A percentile compares a stretch with the other conserved stretches of the same genome.
Evolutionary conservation across 2,113 vertebrate species (phyloP).

Genomic region (Oreotrochilus melanogaster): DNA sequence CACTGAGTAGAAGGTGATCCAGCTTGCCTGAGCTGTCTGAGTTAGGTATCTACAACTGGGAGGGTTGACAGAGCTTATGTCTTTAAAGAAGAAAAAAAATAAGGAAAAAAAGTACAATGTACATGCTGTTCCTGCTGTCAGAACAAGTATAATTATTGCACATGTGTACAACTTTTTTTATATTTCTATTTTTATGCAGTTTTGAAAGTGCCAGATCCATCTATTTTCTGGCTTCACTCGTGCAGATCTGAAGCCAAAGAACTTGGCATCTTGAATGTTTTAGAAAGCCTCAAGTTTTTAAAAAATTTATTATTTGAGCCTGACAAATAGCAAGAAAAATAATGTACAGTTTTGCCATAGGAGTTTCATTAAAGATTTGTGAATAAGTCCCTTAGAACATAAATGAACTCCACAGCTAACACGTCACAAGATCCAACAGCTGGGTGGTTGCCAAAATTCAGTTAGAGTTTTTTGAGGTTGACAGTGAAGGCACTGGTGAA

Average conservation of each 20-base stretch:
- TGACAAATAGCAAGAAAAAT: slow-evolving; percentile 23
- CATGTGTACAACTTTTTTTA: slow-evolving; percentile 38
- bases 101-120: not conserved
- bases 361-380: slow-evolving; percentile 28
- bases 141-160: slow-evolving; percentile 50
- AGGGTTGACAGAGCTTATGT: not conserved
- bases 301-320: not conserved
- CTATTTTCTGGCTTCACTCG: slow-evolving; percentile 31
- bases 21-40: not conserved
- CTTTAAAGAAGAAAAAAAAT: not conserved
- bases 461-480: not conserved
- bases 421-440: not conserved
- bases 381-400: not conserved
- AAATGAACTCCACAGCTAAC: not conserved
- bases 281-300: slow-evolving; percentile 14
- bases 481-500: not conserved
- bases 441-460: slow-evolving; percentile 20
- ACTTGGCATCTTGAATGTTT: slow-evolving; percentile 11
- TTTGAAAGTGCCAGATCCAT: slow-evolving; percentile 50
- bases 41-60: not conserved
- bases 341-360: not conserved
- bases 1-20: not conserved
- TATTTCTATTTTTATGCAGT: slow-evolving; percentile 66
- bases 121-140: not conserved
- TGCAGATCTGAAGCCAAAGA: slow-evolving; percentile 15